A percentile compares a stretch with the other conserved stretches of the same genome.
Conservation (phyloP, 2,113 vertebrate genomes). For the Recurvirostra avosetta region DNA sequence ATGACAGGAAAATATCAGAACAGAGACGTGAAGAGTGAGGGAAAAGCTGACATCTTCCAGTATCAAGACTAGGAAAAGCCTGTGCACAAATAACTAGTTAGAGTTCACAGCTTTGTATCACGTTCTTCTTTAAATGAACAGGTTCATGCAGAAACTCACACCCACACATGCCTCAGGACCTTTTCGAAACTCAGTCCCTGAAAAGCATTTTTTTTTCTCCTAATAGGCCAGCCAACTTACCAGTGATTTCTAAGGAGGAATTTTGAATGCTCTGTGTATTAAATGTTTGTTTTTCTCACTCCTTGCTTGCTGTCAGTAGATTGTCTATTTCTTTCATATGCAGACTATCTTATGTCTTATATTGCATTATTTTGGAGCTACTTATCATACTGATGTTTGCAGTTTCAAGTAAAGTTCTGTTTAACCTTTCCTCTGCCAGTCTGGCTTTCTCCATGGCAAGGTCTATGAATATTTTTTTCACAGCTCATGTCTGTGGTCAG, state of each 20-base stretch:
- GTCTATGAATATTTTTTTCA: not conserved
- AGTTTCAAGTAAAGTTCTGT: not conserved
- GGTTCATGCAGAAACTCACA: accelerated
- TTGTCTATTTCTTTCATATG: not conserved
- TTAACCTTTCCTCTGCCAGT: not conserved
- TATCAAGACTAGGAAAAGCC: not conserved
- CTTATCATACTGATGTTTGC: not conserved
- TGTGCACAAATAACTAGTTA: not conserved
- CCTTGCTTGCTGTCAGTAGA: not conserved
- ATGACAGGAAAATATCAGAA: not conserved
- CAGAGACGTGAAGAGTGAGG: not conserved
- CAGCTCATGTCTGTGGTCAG: not conserved
- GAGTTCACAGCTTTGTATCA: not conserved
- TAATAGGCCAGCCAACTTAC: not conserved
- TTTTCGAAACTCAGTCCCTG: not conserved
- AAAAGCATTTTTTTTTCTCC: not conserved
- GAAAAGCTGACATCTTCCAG: not conserved
- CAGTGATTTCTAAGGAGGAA: not conserved
- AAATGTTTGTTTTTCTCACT: not conserved
- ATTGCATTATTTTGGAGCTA: not conserved
- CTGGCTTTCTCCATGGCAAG: not conserved
- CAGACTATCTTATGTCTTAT: not conserved
- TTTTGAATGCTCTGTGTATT: not conserved
- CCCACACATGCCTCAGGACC: not conserved
- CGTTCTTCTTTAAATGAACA: not conserved